Base-by-base conservation (phyloP, 2,113 vertebrate species). In the Andinoacara biseriatus region DNA sequence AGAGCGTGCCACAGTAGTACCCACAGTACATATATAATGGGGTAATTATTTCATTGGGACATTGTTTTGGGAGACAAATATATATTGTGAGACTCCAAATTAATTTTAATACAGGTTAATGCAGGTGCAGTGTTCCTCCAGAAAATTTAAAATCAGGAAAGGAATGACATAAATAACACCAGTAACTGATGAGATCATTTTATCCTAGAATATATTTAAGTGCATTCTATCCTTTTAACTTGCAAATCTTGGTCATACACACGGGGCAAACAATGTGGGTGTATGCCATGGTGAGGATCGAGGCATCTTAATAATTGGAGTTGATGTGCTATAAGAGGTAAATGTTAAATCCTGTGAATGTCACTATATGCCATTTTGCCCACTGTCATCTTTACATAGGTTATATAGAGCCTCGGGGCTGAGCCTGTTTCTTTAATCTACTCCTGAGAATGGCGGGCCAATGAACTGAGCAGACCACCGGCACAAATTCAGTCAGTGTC, bases 291-390 rank as follows among this genome's bases (percentile, higher is more conserved):
- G 26, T 0, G 6, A 72, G 26, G 26, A 52, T 72, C 24, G 26
- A 31, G 43, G 24, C 17, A 52, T 72, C 46, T 72, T n/a, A 72
- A 72, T 52, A 52, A 72, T 5, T 72, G 67, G 11, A 72, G 67
- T 31, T 54, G 3, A 52, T 72, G 46, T 72, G 26, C 46, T 52
- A n/a, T 52, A 52, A 72, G 67, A 52, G 26, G 43, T 72, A 9
- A 72, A 72, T 69, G 65, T 52, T 69, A 31, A 52, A 69, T 52
- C 29, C 65, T 69, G 65, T 69, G 43, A 69, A 49, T 29, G 65
- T 49, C 65, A 69, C 65, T 52, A 46, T 26, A 72, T 52, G 65
- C 43, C 43, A 54, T 72, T 72, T 52, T 33, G 24, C 43, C 29
- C 67, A 54, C 46, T 40, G 20, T 40, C 61, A 63, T 72, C 24